Evolutionary conservation across 1,140 invertebrate species (phyloP).

Genomic region (Melanaphis sacchari): DNA sequence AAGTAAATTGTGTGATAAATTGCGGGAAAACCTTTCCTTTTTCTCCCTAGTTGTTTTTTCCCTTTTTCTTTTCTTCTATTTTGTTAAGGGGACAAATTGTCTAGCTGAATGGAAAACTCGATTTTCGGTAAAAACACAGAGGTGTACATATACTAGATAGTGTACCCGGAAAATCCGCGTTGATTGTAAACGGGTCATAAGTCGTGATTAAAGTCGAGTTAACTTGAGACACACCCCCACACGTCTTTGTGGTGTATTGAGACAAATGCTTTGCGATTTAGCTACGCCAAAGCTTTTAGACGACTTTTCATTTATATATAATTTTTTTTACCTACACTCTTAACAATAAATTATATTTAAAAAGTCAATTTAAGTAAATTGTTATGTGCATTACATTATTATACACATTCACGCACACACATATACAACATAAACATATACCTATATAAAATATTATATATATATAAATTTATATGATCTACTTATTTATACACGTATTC

Average conservation of each 20-base stretch:
- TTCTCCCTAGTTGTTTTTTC: constrained; percentile 20
- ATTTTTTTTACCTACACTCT: constrained; percentile 33
- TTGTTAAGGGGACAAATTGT: constrained; percentile 47
- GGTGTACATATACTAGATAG: not conserved
- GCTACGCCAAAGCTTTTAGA: constrained; percentile 36
- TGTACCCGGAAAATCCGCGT: constrained; percentile 46
- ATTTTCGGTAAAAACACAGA: constrained; percentile 45
- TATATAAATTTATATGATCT: too few species aligned
- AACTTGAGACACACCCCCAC: constrained; percentile 12
- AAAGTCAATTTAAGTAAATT: constrained; percentile 35
- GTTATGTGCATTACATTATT: not conserved
- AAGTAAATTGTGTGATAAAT: constrained; percentile 57
- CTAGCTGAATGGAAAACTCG: constrained; percentile 36
- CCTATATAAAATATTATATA: not conserved
- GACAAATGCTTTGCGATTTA: constrained; percentile 54
- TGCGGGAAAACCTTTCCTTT: constrained; percentile 36
- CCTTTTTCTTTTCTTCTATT: constrained; percentile 2
- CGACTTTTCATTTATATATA: constrained; percentile 14
- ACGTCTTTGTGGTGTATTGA: constrained; percentile 44
- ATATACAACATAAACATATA: too few species aligned
- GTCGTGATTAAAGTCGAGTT: constrained; percentile 58
- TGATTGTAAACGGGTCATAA: constrained; percentile 56
- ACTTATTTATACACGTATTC: too few species aligned
- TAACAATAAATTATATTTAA: constrained; percentile 43
- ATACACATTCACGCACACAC: not conserved